Evolutionary conservation across 2,113 vertebrate species (phyloP), one percentile per base, ranked within the genome.

Genomic region (Herpetotheres cachinnans): DNA sequence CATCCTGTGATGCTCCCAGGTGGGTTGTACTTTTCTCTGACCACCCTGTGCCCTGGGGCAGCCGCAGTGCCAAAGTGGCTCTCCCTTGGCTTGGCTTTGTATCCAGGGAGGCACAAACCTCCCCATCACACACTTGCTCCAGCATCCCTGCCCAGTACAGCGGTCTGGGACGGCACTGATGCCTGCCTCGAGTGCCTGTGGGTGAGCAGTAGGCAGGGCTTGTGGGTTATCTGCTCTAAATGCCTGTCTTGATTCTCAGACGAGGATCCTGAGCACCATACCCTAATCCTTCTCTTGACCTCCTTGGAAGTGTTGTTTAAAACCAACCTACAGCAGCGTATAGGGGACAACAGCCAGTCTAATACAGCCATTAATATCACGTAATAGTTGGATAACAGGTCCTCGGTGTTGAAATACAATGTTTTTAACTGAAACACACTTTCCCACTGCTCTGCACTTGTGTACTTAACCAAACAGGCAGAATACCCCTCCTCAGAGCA

Each of bases 41-140:
- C 17, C 19, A 8, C 29, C 46, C 36, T 3, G 47, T 32, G 16
- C 40, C 59, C 38, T 22, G 55, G 71, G 44, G 5, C 86, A 65
- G n/a, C 42, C 42, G 1, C 11, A 7, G 38, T 38, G 44, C 36
- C 46, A 7, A n/a, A 59, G 73, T 3, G 1, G 16, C 82, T 66
- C 46, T 38, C 1, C 2, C 34, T 79, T 34, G 44, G 24, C 54
- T 82, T 29, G 24, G 5, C 38, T 29, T 34, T 4, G 12, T 4
- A 32, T 4, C n/a, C 22, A 40, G n/a, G 59, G 73, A 29, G 49
- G 47, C 8, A 34, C 55, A 26, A 26, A 56, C 26, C 26, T 74
- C 13, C 22, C 18, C 7, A 1, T 46, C 3, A 3, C 34, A 29
- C 0, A 0, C 63, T 70, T 2, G 2, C 34, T 54, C 15, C 0